Base-by-base conservation (phyloP, 2,797 vertebrate genomes). In the Glyptemys insculpta region DNA sequence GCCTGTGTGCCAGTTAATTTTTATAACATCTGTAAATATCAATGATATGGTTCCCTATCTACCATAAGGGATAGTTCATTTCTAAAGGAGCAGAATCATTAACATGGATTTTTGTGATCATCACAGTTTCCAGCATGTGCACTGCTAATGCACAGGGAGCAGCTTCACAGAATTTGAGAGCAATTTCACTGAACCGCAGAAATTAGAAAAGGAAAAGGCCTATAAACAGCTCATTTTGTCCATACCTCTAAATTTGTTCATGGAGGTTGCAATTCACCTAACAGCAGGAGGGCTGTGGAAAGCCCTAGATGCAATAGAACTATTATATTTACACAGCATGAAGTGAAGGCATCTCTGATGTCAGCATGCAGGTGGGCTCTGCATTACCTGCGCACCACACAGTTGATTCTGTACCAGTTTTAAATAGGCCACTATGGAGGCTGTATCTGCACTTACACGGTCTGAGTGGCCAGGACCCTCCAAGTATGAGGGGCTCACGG, bases 141-240 rank as follows among this genome's bases (percentile, higher is more conserved):
- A 23, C 62, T 0, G 0, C 65, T 37, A 31, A 53, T 59, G 21
- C 10, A 62, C 0, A 0, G 47, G 72, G 81, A 91, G 37, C 15
- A 53, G 2, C 50, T 79, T 84, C 85, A 78, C 49, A 88, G 74
- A 34, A 25, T 37, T 84, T 52, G 56, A 82, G n/a, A 81, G 62
- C 18, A 34, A 1, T 29, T 72, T 81, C 76, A 52, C 23, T 54
- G 79, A 12, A 25, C 29, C 68, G 62, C 79, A 81, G 52, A 76
- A 68, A 12, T 21, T 52, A 53, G 54, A 53, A 88, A 37, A 31
- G 29, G 74, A 0, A 2, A 74, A 0, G 0, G 34, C 56, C 49
- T 6, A 18, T 41, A 59, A 79, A 37, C n/a, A 41, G 37, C 56
- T 8, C 79, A 87, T 89, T 78, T 47, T 27, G 85, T 6, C 2